Evolutionary conservation across 1,140 invertebrate species (phyloP), one percentile per base, ranked within the genome.

Genomic region (Bombus pyrosoma): DNA sequence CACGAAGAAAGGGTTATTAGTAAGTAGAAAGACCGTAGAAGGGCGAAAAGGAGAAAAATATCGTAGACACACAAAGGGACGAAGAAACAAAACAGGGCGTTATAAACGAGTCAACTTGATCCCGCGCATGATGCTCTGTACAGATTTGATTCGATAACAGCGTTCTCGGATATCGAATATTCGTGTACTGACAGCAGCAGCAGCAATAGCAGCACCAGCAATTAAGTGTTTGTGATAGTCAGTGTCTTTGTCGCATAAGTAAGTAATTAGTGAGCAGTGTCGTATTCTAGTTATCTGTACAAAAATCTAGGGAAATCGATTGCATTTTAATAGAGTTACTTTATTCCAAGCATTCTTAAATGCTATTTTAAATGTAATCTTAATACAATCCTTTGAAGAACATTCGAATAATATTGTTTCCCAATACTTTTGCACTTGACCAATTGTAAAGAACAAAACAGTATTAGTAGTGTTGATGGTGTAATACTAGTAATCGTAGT

Each of bases 141-240:
- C 39, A 53, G 13, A 69, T 72, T 79, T n/a, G 53, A 71, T 34
- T 84, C 66, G 47, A 59, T 39, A 43, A 68, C n/a, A 47, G 28
- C 75, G n/a, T 76, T 83, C 22, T 57, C 66, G 39, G 43, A 15
- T 74, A 72, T 85, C 68, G 32, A 57, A 57, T 47, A 71, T 43
- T 73, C 43, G 59, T 85, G 83, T 85, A 85, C 71, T 89, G 88
- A 87, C 75, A 89, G 87, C 83, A 86, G 81, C 85, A 77, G 81
- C 81, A 86, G 83, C 71, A 59, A 75, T 66, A 81, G 85, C 85
- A 86, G 81, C 73, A 86, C 83, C 87, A 85, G 82, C 86, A 64
- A 85, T 68, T 66, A 59, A 72, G 28, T 37, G 39, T 41, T 77
- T 39, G 66, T 71, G 12, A 39, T n/a, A 64, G 18, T 41, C 62